phyloP scores from a whole-genome alignment of 2,113 vertebrate species.

The Cheirogaleus medius region DNA sequence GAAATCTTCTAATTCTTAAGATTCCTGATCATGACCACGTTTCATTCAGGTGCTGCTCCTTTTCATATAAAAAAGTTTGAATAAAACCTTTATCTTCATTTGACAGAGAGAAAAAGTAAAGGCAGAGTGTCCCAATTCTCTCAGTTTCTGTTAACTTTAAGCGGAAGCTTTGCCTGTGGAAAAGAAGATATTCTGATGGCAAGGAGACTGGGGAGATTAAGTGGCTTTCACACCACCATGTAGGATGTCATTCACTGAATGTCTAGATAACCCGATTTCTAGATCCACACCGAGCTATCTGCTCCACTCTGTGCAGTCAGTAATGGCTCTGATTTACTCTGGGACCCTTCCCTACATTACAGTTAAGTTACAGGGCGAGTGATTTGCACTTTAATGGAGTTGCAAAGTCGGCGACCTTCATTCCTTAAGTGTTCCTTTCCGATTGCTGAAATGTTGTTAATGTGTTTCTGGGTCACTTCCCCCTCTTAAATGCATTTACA shows the following conservation, averaged over 20 bases:
- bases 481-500: background rate
- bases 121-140: constrained; percentile 50
- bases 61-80: constrained; percentile 51
- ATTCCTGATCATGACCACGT: constrained; percentile 48
- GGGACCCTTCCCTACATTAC: background rate
- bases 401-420: background rate
- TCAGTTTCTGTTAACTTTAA: constrained; percentile 68
- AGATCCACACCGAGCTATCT: background rate
- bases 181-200: constrained; percentile 29
- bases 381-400: constrained; percentile 2
- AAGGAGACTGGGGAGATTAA: constrained; percentile 25
- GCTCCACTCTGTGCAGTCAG: background rate
- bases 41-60: constrained; percentile 60
- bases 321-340: rapidly evolving
- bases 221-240: constrained; percentile 5
- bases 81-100: constrained; percentile 72
- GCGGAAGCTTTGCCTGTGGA: constrained; percentile 41
- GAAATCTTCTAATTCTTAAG: constrained; percentile 50
- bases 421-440: background rate
- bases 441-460: background rate
- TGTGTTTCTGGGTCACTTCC: constrained; percentile 8
- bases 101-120: constrained; percentile 62
- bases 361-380: background rate
- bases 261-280: constrained; percentile 28
- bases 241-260: constrained; percentile 11